These are phyloP conservation scores for Origma solitaria DNA, from an alignment of 2,113 vertebrate species.

Conservation along the genomic window DNA sequence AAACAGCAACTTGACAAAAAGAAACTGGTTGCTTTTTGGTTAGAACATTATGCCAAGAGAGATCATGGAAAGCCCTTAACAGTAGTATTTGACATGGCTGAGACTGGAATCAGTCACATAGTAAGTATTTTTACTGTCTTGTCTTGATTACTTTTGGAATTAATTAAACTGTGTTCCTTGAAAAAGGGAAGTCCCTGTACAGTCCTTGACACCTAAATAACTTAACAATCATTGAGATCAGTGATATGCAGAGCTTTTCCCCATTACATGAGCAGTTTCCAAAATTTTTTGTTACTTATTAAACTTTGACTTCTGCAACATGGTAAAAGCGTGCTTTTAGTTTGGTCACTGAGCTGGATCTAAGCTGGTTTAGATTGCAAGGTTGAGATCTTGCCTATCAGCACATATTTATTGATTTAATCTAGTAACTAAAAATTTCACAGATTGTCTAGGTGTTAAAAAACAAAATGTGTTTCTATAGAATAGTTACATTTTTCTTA, in stretches of 20 bases:
- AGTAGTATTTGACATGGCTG: conserved; percentile 93
- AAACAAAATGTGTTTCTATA: neutral
- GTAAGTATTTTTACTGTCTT: conserved; percentile 75
- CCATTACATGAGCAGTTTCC: neutral
- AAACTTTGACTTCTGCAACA: neutral
- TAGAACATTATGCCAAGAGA: conserved; percentile 90
- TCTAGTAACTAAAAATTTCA: neutral
- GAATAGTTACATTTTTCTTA: neutral
- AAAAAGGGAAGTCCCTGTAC: neutral
- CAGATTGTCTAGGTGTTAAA: neutral
- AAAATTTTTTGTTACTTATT: neutral
- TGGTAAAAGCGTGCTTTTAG: neutral
- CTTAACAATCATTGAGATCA: neutral
- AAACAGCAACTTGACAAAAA: conserved; percentile 89
- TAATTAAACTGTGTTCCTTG: neutral
- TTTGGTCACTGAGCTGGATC: neutral
- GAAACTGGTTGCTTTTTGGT: conserved; percentile 94
- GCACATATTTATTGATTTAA: neutral
- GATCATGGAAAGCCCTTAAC: conserved; percentile 93
- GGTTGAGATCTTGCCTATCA: neutral
- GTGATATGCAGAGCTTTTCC: neutral
- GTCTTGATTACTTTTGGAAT: neutral
- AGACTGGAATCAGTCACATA: conserved; percentile 90
- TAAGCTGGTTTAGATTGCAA: neutral
- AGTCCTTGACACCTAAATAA: neutral